phyloP scores from a whole-genome alignment of 2,797 vertebrate genomes.

The Artibeus jamaicensis region DNA sequence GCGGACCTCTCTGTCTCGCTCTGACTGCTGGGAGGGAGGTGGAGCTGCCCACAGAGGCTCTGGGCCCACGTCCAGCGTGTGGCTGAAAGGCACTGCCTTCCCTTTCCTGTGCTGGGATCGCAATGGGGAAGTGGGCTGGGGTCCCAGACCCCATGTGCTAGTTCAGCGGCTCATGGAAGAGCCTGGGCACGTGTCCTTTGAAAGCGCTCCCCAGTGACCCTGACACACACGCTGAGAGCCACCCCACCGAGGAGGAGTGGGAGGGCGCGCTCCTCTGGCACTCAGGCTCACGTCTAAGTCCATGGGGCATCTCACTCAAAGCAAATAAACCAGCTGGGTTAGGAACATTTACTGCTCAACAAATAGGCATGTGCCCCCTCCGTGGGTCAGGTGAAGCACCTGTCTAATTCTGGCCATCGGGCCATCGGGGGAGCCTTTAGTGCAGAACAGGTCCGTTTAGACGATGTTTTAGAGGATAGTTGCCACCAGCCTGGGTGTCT shows the following conservation, averaged over 20 bases:
- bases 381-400: not conserved
- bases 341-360: not conserved
- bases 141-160: too few relatives aligned
- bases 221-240: not conserved
- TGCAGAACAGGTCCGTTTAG: not conserved
- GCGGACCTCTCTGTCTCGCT: not conserved
- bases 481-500: not conserved
- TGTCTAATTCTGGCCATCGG: not conserved
- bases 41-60: not conserved
- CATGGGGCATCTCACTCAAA: not conserved
- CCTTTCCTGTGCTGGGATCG: not conserved
- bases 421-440: not conserved
- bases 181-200: not conserved
- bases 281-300: not conserved
- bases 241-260: not conserved
- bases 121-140: not conserved
- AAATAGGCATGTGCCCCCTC: not conserved
- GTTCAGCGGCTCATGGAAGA: not conserved
- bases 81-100: not conserved
- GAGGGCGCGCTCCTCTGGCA: not conserved
- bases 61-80: fast-evolving
- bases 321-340: not conserved
- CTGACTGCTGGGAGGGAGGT: not conserved
- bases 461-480: not conserved
- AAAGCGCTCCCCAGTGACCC: not conserved